Percentiles rank a stretch among this genome's conserved stretches.
Conservation (phyloP, 2,113 vertebrate species). For the Cathartes aura region DNA sequence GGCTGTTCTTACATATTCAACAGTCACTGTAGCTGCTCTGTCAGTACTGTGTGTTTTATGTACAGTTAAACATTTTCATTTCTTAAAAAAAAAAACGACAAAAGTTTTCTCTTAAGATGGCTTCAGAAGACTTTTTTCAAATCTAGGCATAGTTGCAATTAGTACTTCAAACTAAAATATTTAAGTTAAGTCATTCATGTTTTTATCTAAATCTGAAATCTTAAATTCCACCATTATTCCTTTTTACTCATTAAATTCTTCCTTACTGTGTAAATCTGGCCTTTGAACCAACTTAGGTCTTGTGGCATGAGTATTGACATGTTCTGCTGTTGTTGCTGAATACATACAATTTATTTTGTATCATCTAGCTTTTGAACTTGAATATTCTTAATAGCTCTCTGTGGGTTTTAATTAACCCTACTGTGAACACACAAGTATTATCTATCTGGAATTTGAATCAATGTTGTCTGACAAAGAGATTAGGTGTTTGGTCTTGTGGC, state of each 20-base stretch:
- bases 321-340: background rate
- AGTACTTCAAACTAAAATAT: background rate
- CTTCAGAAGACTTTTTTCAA: background rate
- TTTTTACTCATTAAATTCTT: background rate
- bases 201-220: background rate
- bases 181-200: background rate
- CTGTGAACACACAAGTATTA: accelerated
- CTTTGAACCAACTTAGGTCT: background rate
- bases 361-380: background rate
- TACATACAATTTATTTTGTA: background rate
- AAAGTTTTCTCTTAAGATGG: background rate
- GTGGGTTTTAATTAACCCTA: background rate
- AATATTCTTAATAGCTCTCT: background rate
- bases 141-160: background rate
- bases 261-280: background rate
- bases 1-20: background rate
- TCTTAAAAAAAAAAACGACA: background rate
- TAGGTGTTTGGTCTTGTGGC: background rate
- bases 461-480: background rate
- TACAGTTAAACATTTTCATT: background rate
- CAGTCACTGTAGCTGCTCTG: background rate
- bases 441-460: background rate
- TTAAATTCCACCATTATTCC: background rate
- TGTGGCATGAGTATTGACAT: background rate
- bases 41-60: background rate